Evolutionary conservation across 2,888 invertebrate species (phyloP), one percentile per base, ranked within the genome.

Genomic region (Pachymerium ferrugineum): DNA sequence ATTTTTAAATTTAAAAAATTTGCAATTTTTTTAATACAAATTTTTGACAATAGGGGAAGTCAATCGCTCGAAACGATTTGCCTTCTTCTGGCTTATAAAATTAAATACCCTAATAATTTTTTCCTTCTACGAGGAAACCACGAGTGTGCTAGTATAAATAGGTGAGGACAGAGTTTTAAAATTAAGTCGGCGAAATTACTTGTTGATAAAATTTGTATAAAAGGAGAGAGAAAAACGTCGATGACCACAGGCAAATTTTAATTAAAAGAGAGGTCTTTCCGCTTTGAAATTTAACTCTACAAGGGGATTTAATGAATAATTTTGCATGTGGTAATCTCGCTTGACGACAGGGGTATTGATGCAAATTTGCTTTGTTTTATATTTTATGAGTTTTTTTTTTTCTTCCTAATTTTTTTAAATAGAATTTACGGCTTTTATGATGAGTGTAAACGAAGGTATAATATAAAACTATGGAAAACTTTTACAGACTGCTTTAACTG

Each of bases 351-450:
- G n/a, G n/a, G n/a, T n/a, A n/a, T n/a, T n/a, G n/a, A n/a, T 33
- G 6, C 33, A 12, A 33, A 8, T 33, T 33, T 33, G 12, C 12
- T 33, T 33, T 6, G 14, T n/a, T 25, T 5, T 35, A 31, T 33
- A 70, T 22, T 35, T 31, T 16, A 29, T 10, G 1, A 70, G 8
- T 70, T 70, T n/a, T 42, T 72, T 14, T 35, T 25, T 35, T 4
- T 14, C 29, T 72, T 47, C 5, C 10, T 67, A 4, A 14, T 12
- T 67, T 67, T 28, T 14, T 73, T 14, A 70, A 78, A 28, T 80
- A 85, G 85, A 79, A 84, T 85, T 70, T 86, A 86, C 80, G 86
- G 86, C 19, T 86, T 86, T 79, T 86, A 85, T 78, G 85, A 85
- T 78, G 86, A 86, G 79, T 86, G 82, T 77, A 85, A 85, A 78